A percentile compares a stretch with the other conserved stretches of the same genome.
These are phyloP conservation scores for Notarius lentiginosus DNA, from an alignment of 2,113 vertebrate genomes.

Conservation along the genomic window DNA sequence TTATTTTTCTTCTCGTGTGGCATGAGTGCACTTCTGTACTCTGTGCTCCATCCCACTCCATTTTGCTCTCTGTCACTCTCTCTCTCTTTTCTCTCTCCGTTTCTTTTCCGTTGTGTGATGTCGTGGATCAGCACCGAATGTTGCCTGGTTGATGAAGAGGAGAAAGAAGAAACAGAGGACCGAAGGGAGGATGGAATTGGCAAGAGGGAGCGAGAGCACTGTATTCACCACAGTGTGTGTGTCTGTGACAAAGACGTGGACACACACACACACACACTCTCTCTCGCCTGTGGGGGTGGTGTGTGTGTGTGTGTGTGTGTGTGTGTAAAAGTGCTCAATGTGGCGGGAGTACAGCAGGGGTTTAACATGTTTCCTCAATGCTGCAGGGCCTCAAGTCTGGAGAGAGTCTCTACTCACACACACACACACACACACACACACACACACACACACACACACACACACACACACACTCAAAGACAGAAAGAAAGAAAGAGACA, in stretches of 20 bases:
- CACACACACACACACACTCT: slow-evolving; percentile 49
- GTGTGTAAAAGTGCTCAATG: slow-evolving; percentile 59
- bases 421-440: slow-evolving; percentile 34
- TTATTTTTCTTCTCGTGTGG: neutral
- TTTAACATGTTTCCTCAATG: slow-evolving; percentile 52
- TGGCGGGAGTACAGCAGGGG: slow-evolving; percentile 62
- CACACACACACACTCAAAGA: slow-evolving; percentile 43
- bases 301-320: slow-evolving; percentile 40
- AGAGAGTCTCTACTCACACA: slow-evolving; percentile 36
- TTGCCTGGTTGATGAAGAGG: slow-evolving; percentile 74
- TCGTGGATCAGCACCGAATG: slow-evolving; percentile 74
- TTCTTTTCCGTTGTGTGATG: slow-evolving; percentile 69
- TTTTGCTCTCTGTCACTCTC: slow-evolving; percentile 50
- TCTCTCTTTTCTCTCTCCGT: slow-evolving; percentile 37
- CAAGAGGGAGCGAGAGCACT: slow-evolving; percentile 49
- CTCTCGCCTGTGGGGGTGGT: slow-evolving; percentile 54
- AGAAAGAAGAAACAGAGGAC: slow-evolving; percentile 63
- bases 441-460: slow-evolving; percentile 29
- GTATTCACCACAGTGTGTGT: slow-evolving; percentile 39
- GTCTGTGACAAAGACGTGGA: slow-evolving; percentile 17
- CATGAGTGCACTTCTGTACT: neutral
- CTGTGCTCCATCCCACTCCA: slow-evolving; percentile 8
- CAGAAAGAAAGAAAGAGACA: neutral
- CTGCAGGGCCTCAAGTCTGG: slow-evolving; percentile 31
- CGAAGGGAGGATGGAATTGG: slow-evolving; percentile 57